Percentiles rank a stretch among this genome's conserved stretches.
phyloP scores from a whole-genome alignment of 2,113 vertebrate species.

The Axis porcinus region DNA sequence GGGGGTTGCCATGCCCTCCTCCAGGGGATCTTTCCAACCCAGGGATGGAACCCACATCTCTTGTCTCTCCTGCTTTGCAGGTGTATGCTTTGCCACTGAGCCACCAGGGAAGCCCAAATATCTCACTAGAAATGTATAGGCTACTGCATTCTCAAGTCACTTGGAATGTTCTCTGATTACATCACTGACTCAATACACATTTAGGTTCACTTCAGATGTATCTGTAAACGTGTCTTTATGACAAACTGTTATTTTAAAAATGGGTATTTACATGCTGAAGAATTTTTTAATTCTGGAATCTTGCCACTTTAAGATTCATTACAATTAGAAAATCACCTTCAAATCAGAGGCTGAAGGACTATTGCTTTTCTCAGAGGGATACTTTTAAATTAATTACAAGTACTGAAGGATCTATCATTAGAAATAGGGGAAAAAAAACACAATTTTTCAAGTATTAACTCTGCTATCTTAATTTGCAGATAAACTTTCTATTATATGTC shows the following conservation, averaged over 20 bases:
- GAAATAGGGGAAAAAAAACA: neutral
- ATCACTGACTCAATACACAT: neutral
- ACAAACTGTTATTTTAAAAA: neutral
- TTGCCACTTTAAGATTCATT: neutral
- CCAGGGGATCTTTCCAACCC: neutral
- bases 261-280: neutral
- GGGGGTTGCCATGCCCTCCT: neutral
- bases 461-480: too few species aligned
- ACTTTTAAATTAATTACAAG: neutral
- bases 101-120: neutral
- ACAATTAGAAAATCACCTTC: neutral
- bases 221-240: neutral
- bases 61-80: neutral
- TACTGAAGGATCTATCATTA: neutral
- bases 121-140: too few species aligned
- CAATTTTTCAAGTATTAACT: neutral
- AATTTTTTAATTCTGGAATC: neutral
- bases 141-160: neutral
- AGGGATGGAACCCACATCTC: neutral
- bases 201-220: neutral
- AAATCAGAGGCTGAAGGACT: neutral
- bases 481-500: neutral
- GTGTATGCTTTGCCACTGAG: neutral
- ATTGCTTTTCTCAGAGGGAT: neutral
- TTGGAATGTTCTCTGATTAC: neutral